Percentiles rank a stretch among this genome's conserved stretches.
Conservation (phyloP, 2,797 vertebrate genomes). For the Mus spretus region DNA sequence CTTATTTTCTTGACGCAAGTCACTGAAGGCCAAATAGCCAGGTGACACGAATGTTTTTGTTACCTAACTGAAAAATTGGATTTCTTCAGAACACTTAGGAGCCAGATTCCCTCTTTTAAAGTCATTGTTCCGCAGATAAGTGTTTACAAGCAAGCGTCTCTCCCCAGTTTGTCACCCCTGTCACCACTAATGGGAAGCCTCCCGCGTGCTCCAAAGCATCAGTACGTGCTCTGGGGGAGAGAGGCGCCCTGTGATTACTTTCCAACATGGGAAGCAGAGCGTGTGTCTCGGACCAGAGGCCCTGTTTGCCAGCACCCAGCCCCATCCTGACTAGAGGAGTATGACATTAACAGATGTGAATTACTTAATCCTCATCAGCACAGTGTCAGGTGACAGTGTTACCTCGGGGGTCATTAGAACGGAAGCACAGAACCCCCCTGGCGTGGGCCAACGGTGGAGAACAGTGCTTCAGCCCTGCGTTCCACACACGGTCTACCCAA, state of each 20-base stretch:
- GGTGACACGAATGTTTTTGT: neutral
- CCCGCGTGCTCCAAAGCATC: constrained; percentile 18
- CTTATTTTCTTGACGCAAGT: neutral
- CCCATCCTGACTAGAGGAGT: neutral
- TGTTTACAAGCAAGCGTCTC: neutral
- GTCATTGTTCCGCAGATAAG: neutral
- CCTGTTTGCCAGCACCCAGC: neutral
- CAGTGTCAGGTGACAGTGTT: neutral
- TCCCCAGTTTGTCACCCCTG: neutral
- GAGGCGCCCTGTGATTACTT: constrained; percentile 69
- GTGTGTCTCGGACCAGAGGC: constrained; percentile 3
- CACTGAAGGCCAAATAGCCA: neutral
- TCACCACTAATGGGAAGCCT: neutral
- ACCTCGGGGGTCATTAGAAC: neutral
- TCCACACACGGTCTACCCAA: neutral
- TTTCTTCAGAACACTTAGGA: constrained; percentile 22
- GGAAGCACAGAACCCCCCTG: neutral
- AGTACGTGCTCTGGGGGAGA: constrained; percentile 69
- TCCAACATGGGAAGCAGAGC: constrained; percentile 64
- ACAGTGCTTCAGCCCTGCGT: neutral
- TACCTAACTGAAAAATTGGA: neutral
- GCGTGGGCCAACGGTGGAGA: neutral
- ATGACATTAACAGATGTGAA: constrained; percentile 36
- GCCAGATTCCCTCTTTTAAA: neutral
- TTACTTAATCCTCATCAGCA: constrained; percentile 28